phyloP scores from a whole-genome alignment of 2,797 vertebrate species.

The Gallirallus australis region DNA sequence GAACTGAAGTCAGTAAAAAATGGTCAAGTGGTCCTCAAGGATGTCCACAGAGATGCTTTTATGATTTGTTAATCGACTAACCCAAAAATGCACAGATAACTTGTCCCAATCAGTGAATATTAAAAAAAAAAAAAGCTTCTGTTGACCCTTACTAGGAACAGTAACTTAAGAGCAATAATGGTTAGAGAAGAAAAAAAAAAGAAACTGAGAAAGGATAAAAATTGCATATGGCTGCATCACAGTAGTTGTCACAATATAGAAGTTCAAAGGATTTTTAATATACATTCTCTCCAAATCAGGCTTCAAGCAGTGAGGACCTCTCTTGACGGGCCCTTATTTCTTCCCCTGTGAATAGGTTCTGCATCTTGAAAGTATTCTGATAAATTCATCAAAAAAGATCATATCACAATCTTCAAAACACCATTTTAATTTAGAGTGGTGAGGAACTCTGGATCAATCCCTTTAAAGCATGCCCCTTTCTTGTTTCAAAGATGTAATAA shows the following conservation, averaged over 20 bases:
- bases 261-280: too few relatives aligned
- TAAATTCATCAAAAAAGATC: slow-evolving; percentile 25
- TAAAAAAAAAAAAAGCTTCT: background rate
- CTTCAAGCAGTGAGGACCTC: too few relatives aligned
- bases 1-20: background rate
- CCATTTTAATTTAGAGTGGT: slow-evolving; percentile 45
- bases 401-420: slow-evolving; percentile 20
- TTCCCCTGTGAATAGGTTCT: background rate
- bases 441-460: background rate
- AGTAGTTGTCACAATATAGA: too few relatives aligned
- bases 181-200: too few relatives aligned
- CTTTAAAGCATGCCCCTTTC: slow-evolving; percentile 24
- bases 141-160: too few relatives aligned
- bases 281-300: too few relatives aligned
- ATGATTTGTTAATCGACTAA: background rate
- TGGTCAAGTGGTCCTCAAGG: background rate
- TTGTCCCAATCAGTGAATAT: rapidly evolving
- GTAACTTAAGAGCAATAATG: too few relatives aligned
- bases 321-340: too few relatives aligned
- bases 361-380: slow-evolving; percentile 5
- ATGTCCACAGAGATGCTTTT: background rate
- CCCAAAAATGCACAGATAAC: background rate
- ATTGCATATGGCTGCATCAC: too few relatives aligned
- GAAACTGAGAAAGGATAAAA: too few relatives aligned
- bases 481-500: slow-evolving; percentile 39